Conservation (phyloP, 2,113 vertebrate genomes). For the Balaenoptera acutorostrata region DNA sequence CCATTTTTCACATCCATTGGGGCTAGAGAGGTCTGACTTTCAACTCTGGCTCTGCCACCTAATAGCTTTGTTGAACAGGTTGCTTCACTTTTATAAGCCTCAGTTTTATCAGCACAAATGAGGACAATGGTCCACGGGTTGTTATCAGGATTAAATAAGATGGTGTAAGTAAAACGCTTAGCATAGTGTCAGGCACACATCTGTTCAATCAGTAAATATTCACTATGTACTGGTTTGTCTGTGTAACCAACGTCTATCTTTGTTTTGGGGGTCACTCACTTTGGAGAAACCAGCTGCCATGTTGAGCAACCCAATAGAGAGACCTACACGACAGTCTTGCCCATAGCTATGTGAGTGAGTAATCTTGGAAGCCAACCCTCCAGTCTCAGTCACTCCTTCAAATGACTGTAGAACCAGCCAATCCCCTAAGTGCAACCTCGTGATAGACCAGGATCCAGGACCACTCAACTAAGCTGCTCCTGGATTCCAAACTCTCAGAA, state of each 20-base stretch:
- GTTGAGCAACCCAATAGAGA: not conserved
- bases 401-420: not conserved
- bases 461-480: not conserved
- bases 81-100: constrained; percentile 4
- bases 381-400: not conserved
- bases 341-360: not conserved
- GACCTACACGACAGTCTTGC: not conserved
- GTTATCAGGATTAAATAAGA: not conserved
- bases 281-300: not conserved
- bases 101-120: not conserved
- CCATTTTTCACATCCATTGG: not conserved
- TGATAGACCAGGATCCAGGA: not conserved
- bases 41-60: not conserved
- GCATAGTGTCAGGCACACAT: not conserved
- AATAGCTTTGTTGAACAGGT: not conserved
- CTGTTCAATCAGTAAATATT: not conserved
- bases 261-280: not conserved
- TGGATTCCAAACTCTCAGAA: not conserved
- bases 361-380: not conserved
- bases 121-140: not conserved
- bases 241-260: not conserved
- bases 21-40: not conserved
- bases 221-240: not conserved
- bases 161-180: not conserved
- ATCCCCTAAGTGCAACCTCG: not conserved